Evolutionary conservation across 2,888 invertebrate species (phyloP), one percentile per base, ranked within the genome.

Genomic region (Sycophila texana): DNA sequence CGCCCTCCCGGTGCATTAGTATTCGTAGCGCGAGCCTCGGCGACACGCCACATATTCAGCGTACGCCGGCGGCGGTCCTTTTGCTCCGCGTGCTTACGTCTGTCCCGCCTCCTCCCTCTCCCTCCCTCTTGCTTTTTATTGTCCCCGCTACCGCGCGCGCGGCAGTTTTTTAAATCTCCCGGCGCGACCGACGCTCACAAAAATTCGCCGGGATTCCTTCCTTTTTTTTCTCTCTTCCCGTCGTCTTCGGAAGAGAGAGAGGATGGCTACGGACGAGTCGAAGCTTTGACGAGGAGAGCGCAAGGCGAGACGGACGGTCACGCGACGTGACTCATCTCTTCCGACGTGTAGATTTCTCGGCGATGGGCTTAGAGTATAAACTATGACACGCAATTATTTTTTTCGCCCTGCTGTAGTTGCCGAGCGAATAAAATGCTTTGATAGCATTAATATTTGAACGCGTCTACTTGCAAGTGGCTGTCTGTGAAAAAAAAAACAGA

Each of bases 11-110:
- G 20, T 26, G 58, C 74, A 78, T 84, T 84, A 82, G 83, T 83
- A 84, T 84, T 84, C 77, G 55, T 71, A 76, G 39, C 60, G 74
- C 20, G 20, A 13, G 7, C 30, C 3, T 7, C 39, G 39, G 39
- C 75, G 81, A 72, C 81, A 81, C 81, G 85, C 82, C 83, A 85
- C 83, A 84, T 84, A 82, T 84, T 84, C 84, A 83, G 81, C 81
- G 18, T 13, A 16, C 47, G 57, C 16, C 63, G 49, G 18, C 63
- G 55, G 70, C 70, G 66, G 60, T 67, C 20, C 77, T 60, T 72
- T 71, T 70, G 14, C 76, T n/a, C 20, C 16, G 4, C 16, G 3
- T 14, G 5, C 26, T 18, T 20, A 13, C 58, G 14, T 53, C 22
- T 16, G 58, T 58, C 18, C 20, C 58, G n/a, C 20, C 20, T 72